phyloP scores from a whole-genome alignment of 2,888 invertebrate species.

The Yponomeuta plumbellus region DNA sequence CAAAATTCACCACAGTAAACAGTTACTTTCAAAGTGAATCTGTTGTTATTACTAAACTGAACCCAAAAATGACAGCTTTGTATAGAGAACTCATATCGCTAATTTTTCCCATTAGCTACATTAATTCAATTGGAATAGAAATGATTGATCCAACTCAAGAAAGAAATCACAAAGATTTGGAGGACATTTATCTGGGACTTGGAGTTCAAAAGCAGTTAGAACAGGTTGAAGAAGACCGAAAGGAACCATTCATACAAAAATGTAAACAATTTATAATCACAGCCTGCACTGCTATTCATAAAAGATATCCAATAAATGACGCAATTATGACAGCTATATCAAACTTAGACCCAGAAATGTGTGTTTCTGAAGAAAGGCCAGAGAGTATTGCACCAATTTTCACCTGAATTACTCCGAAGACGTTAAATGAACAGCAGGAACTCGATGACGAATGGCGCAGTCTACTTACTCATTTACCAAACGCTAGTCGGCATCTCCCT shows the following conservation, averaged over 20 bases:
- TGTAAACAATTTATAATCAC: neutral
- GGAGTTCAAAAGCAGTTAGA: neutral
- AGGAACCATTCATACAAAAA: neutral
- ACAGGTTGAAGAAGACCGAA: neutral
- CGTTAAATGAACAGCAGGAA: no score
- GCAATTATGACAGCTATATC: neutral
- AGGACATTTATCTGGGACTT: neutral
- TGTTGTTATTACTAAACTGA: slow-evolving; percentile 1
- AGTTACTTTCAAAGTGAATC: slow-evolving; percentile 13
- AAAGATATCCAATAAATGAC: neutral
- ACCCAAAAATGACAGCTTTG: slow-evolving; percentile 4
- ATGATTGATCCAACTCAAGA: neutral
- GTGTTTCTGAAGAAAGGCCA: no score
- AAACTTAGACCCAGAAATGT: no score
- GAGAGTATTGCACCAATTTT: no score
- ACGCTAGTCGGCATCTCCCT: no score
- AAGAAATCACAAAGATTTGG: neutral
- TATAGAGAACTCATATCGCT: neutral
- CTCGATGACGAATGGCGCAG: no score
- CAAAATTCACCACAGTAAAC: slow-evolving; percentile 8
- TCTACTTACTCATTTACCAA: no score
- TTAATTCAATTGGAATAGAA: neutral
- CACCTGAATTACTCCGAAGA: no score
- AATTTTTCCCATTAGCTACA: neutral
- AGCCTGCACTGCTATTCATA: neutral